These are phyloP conservation scores for Andrena trimmerana DNA, from an alignment of 2,888 invertebrate genomes.

Conservation along the genomic window DNA sequence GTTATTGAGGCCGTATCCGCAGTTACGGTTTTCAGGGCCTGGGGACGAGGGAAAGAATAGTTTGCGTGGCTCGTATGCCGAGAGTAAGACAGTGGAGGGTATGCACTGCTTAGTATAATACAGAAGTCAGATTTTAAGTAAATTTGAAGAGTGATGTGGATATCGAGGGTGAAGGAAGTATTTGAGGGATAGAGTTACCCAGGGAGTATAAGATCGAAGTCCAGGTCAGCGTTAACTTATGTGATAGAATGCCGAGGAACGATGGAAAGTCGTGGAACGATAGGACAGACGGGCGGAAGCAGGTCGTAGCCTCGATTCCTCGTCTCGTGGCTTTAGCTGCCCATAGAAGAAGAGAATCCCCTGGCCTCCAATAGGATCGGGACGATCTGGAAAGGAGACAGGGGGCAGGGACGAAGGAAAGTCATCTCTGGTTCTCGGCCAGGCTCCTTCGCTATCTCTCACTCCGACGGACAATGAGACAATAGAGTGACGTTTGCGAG, in stretches of 20 bases:
- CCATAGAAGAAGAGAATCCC: slow-evolving; percentile 51
- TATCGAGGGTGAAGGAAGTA: too few relatives aligned
- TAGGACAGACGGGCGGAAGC: slow-evolving; percentile 35
- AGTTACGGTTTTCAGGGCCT: too few relatives aligned
- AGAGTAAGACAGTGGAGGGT: too few relatives aligned
- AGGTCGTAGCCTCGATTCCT: slow-evolving; percentile 41
- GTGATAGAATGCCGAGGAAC: background rate
- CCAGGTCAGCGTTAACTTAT: background rate
- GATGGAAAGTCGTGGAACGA: slow-evolving; percentile 22
- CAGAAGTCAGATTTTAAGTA: too few relatives aligned
- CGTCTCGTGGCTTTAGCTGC: slow-evolving; percentile 40
- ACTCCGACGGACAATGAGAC: slow-evolving; percentile 70
- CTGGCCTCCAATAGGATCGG: slow-evolving; percentile 57
- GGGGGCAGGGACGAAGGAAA: slow-evolving; percentile 64
- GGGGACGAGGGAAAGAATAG: too few relatives aligned
- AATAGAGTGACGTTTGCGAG: slow-evolving; percentile 73
- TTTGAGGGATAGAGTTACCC: too few relatives aligned
- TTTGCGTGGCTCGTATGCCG: too few relatives aligned
- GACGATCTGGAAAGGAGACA: slow-evolving; percentile 55
- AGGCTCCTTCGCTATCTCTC: slow-evolving; percentile 62
- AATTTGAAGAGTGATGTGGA: too few relatives aligned
- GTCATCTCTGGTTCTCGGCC: slow-evolving; percentile 59
- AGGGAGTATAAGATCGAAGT: background rate
- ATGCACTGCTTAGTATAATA: too few relatives aligned
- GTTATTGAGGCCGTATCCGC: background rate